phyloP scores from a whole-genome alignment of 1,140 invertebrate genomes.

The Neodiprion pinetum region DNA sequence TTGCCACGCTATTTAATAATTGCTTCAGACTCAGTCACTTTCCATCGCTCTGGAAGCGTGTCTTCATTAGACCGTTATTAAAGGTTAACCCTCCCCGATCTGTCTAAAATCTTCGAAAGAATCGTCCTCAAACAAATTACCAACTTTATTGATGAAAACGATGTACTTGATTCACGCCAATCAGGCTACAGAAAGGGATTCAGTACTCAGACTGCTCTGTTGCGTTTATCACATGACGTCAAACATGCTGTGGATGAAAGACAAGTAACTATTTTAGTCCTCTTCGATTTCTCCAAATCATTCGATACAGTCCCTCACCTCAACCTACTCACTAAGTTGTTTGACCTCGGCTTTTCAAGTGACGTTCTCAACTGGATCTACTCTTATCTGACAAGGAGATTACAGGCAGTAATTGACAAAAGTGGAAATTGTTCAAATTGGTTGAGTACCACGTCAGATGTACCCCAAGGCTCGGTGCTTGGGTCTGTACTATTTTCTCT shows the following conservation, averaged over 20 bases:
- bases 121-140: background rate
- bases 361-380: background rate
- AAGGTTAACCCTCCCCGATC: background rate
- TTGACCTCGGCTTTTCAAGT: slow-evolving; percentile 2
- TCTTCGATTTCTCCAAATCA: background rate
- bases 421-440: background rate
- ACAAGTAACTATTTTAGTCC: background rate
- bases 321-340: background rate
- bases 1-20: background rate
- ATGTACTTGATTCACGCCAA: slow-evolving; percentile 32
- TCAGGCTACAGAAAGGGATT: background rate
- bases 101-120: background rate
- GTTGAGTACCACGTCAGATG: background rate
- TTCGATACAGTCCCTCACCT: background rate
- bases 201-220: too few species aligned
- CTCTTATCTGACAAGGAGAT: slow-evolving; percentile 1
- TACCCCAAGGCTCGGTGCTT: background rate
- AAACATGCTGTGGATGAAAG: too few species aligned
- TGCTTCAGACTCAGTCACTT: background rate
- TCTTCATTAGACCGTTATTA: background rate
- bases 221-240: too few species aligned
- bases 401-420: background rate
- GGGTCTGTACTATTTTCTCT: too few species aligned
- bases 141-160: slow-evolving; percentile 32
- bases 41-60: background rate